Base-by-base conservation (phyloP, 2,113 vertebrate species). In the Alectura lathami region DNA sequence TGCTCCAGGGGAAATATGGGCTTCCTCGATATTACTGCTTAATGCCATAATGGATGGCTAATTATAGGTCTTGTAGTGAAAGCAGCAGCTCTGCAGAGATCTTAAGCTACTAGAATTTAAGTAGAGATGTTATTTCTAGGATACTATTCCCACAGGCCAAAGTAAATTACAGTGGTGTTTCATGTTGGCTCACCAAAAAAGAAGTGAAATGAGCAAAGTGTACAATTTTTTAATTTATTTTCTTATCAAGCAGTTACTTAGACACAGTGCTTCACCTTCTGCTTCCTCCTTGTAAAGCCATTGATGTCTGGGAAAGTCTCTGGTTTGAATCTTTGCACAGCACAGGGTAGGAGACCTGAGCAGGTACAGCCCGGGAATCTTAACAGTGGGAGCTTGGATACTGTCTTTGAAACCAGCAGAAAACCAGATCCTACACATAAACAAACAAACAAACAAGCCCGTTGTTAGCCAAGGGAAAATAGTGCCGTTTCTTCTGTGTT, bases 101-200 rank as follows among this genome's bases (percentile, higher is more conserved):
- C 93, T 93, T 95, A 91, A 93, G 86, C 53, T 91, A 30, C 81
- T 66, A 83, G 73, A 91, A 32, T 89, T 94, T 59, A 86, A 76
- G 67, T 24, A 75, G 42, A 91, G 62, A 57, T 27, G 1, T 93
- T 96, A 72, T 70, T 95, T 91, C 76, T 90, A 67, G 59, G 51
- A 89, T 94, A 89, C 59, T 94, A 79, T 88, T 96, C 91, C 94
- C 93, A 94, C 69, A 91, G 92, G 94, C 92, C 66, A 91, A 79
- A 94, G 69, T 54, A 75, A 94, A 93, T 93, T 96, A 92, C 22
- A 79, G 51, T 29, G 36, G 40, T 2, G 2, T 85, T 91, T 92
- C 82, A 89, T 47, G 20, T 75, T 94, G 95, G 73, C 83, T 86
- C 64, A 32, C 30, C 1, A 50, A 29, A 48, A 82, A 36, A 48